Evolutionary conservation across 2,888 invertebrate species (phyloP), one percentile per base, ranked within the genome.

Genomic region (Tryphoninae sp.): DNA sequence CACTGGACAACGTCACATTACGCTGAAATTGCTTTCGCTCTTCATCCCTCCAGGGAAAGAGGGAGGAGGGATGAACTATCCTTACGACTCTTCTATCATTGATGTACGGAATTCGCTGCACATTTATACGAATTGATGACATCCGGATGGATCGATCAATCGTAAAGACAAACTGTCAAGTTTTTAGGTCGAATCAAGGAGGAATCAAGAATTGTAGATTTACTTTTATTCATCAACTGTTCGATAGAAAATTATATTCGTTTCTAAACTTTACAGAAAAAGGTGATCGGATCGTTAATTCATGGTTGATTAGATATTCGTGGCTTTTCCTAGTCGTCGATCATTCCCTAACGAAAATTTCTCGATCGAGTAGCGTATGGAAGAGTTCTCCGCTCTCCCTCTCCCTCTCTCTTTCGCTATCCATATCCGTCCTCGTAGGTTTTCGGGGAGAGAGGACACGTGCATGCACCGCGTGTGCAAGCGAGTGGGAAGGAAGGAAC

Each of bases 1-100:
- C 88, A 86, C 87, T 88, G 89, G 88, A 90, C 90, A 90, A 90
- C 89, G 89, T 86, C 87, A 89, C 89, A 90, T 89, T 89, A 88
- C 84, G 82, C 81, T 79, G 84, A 85, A 86, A 87, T 87, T 83
- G 87, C 87, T 86, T 86, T 84, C 76, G 69, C 73, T 65, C 83
- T 55, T 62, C 73, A 13, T 59, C 62, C 62, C 62, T 49, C 55
- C 51, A 65, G 53, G 1, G 33, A 26, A 26, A 26, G 33, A 33
- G 33, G 33, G 33, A 33, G n/a, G 33, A 19, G 53, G 45, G 45
- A 16, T 55, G 53, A 53, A 45, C 51, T 73, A 65, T 65, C 40
- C 23, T 22, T 42, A 42, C 65, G 2, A 23, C 62, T 49, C 33
- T 26, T 11, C 61, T 13, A 51, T 33, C 33, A 59, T 23, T 22